Percentiles rank a stretch among this genome's conserved stretches.
Conservation (phyloP, 2,113 vertebrate genomes). For the Hyperopisus bebe region DNA sequence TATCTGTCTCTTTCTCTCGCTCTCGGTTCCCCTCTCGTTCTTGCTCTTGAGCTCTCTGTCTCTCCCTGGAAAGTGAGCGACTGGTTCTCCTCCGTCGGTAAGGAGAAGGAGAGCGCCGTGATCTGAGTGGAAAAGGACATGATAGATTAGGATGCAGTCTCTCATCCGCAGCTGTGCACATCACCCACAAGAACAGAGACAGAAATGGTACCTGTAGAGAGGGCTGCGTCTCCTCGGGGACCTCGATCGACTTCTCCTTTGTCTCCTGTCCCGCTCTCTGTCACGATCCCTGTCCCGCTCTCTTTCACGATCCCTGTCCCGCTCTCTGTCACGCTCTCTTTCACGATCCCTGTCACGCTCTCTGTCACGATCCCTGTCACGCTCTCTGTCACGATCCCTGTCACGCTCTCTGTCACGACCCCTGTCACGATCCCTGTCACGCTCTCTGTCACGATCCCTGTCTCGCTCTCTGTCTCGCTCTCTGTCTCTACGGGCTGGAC, state of each 20-base stretch:
- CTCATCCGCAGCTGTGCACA: not conserved
- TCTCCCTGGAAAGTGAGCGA: conserved; percentile 52
- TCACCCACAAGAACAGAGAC: too few relatives aligned
- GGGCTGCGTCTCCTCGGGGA: conserved; percentile 52
- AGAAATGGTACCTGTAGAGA: conserved; percentile 40
- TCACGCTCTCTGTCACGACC: not conserved
- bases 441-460: not conserved
- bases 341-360: conserved; percentile 30
- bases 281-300: not conserved
- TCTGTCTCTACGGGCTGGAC: conserved; percentile 1
- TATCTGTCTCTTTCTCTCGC: conserved; percentile 31
- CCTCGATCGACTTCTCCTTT: conserved; percentile 49
- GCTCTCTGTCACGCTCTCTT: conserved; percentile 26
- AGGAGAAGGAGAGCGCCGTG: conserved; percentile 51
- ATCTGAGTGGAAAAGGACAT: conserved; percentile 31
- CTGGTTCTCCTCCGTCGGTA: conserved; percentile 44
- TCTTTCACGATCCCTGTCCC: conserved; percentile 26
- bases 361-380: conserved; percentile 33
- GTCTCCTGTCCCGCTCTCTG: conserved; percentile 22
- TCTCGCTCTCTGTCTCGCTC: conserved; percentile 23
- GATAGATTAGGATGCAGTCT: not conserved
- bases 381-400: not conserved
- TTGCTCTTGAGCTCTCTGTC: conserved; percentile 26
- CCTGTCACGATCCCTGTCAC: conserved; percentile 38
- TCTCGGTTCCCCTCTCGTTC: conserved; percentile 34